Conservation (phyloP, 53 echinoderm and acorn worm species). For the Paracentrotus lividus region DNA sequence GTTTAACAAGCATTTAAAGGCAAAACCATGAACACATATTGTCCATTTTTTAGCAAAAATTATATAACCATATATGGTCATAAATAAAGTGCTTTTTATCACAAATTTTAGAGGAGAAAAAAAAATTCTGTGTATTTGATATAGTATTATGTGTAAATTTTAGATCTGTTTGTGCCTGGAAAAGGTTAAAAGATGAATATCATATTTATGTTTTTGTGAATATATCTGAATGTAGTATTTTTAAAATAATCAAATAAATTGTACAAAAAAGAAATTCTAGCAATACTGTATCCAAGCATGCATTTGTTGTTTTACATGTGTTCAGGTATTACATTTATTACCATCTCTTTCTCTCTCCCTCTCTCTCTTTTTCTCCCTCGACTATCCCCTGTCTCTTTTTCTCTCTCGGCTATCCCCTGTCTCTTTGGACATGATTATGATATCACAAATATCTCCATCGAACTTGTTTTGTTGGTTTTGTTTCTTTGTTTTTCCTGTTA, state of each 20-base stretch:
- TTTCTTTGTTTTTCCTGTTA: too few species aligned
- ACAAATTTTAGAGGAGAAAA: background rate
- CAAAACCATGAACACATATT: background rate
- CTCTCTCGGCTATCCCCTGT: too few species aligned
- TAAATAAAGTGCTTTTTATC: background rate
- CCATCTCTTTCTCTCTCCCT: too few species aligned
- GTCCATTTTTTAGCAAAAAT: background rate
- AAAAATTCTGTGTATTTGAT: slow-evolving; percentile 13
- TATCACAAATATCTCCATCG: too few species aligned
- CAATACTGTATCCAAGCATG: background rate
- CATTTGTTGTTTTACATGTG: background rate
- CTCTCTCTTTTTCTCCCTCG: too few species aligned
- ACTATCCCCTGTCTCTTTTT: too few species aligned
- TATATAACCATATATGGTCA: background rate
- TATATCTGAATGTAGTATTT: slow-evolving; percentile 29
- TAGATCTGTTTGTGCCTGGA: background rate
- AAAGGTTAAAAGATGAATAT: too few species aligned
- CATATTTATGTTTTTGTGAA: background rate
- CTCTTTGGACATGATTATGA: too few species aligned
- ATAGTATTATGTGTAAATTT: background rate
- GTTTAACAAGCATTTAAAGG: too few species aligned
- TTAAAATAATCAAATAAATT: slow-evolving; percentile 51
- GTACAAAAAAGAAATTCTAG: background rate
- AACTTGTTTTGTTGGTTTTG: too few species aligned
- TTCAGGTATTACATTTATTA: background rate